Percentiles rank a stretch among this genome's conserved stretches.
Evolutionary conservation across 2,113 vertebrate genomes (phyloP).

Genomic region (Nesoenas mayeri): DNA sequence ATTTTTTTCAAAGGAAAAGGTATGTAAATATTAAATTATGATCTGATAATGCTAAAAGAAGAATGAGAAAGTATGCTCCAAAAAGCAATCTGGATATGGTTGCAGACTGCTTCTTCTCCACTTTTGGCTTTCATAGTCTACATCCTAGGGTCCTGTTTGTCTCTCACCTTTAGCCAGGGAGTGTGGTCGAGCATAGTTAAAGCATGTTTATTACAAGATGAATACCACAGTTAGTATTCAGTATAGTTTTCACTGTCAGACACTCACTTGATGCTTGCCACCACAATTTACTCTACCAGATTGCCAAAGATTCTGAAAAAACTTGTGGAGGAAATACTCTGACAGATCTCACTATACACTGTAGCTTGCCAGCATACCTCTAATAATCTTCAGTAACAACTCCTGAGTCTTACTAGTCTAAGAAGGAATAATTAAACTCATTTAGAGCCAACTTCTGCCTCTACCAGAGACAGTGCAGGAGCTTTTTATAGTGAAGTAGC

Average conservation of each 20-base stretch:
- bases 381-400: constrained; percentile 34
- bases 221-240: neutral
- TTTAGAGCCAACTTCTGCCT: neutral
- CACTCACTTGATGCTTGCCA: neutral
- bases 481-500: constrained; percentile 17
- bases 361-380: neutral
- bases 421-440: constrained; percentile 24
- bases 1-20: neutral
- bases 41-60: neutral
- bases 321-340: neutral
- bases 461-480: neutral
- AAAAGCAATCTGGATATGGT: neutral
- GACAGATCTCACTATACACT: constrained; percentile 20
- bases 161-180: neutral
- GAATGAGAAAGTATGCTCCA: neutral
- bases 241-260: neutral
- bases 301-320: constrained; percentile 22
- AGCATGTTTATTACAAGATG: neutral
- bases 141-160: neutral
- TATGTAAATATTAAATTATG: neutral
- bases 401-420: neutral
- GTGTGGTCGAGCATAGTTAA: neutral
- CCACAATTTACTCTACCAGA: neutral
- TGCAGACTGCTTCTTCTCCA: neutral
- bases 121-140: neutral